A percentile compares a stretch with the other conserved stretches of the same genome.
Evolutionary conservation across 2,888 invertebrate species (phyloP).

Genomic region (Melinopterus prodromus): DNA sequence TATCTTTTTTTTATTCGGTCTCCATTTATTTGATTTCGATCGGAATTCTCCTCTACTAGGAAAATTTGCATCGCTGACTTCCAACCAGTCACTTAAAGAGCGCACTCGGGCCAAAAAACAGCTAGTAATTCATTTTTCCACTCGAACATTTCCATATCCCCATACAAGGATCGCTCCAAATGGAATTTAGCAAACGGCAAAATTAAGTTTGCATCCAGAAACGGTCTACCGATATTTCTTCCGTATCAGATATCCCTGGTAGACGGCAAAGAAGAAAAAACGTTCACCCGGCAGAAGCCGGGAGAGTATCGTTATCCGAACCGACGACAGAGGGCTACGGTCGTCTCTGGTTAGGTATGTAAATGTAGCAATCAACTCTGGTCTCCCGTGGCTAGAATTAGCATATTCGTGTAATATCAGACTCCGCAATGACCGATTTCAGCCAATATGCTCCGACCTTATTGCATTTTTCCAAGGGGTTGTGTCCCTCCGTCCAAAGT

Average conservation of each 20-base stretch:
- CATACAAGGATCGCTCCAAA: not conserved
- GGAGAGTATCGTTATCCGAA: not conserved
- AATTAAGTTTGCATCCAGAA: not conserved
- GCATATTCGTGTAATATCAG: constrained; percentile 4
- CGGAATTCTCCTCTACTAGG: not conserved
- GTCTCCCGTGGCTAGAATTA: not conserved
- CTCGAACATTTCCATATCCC: not conserved
- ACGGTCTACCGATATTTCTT: not conserved
- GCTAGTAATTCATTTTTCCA: not conserved
- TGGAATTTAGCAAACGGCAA: not conserved
- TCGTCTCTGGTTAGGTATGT: not conserved
- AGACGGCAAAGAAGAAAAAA: not conserved
- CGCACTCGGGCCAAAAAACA: not conserved
- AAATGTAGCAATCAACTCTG: constrained; percentile 4
- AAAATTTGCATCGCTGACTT: not conserved
- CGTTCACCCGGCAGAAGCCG: not conserved
- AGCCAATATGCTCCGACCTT: not conserved
- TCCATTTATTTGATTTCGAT: too few species aligned
- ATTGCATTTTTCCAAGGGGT: not conserved
- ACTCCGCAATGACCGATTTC: constrained; percentile 4
- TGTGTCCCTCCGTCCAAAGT: too few species aligned
- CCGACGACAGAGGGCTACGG: not conserved
- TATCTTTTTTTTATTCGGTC: too few species aligned
- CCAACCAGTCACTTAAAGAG: not conserved
- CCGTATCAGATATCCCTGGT: not conserved